A percentile compares a stretch with the other conserved stretches of the same genome.
Evolutionary conservation across 2,888 invertebrate species (phyloP).

Genomic region (Aleiodes leptofemur): DNA sequence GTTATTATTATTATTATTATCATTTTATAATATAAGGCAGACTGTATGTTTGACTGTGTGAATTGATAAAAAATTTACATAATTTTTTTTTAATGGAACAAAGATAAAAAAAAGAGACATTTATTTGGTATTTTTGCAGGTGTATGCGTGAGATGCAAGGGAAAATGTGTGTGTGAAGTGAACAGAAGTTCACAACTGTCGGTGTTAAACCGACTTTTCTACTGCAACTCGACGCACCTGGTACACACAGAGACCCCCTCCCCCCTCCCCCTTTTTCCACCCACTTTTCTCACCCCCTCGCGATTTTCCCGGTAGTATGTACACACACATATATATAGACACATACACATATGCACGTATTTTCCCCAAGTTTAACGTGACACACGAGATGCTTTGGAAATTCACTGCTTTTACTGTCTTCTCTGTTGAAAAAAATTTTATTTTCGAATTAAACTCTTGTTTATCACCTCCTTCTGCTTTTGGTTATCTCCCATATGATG

Average conservation of each 20-base stretch:
- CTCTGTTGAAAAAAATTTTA: background rate
- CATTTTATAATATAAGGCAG: too few relatives aligned
- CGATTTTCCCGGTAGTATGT: too few relatives aligned
- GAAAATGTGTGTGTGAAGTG: slow-evolving; percentile 5
- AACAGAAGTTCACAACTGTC: background rate
- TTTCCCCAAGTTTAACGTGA: background rate
- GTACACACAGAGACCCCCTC: background rate
- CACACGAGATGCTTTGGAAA: slow-evolving; percentile 1
- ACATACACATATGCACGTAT: background rate
- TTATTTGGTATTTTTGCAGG: background rate
- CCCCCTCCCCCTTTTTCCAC: background rate
- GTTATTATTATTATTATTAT: too few relatives aligned
- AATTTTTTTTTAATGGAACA: too few relatives aligned
- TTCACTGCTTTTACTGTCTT: background rate
- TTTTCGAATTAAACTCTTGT: slow-evolving; percentile 23
- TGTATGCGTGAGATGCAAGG: background rate
- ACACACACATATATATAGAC: too few relatives aligned
- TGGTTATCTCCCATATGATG: background rate
- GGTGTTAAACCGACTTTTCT: slow-evolving; percentile 7
- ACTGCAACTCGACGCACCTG: slow-evolving; percentile 9
- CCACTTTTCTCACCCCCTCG: background rate
- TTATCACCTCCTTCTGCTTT: slow-evolving; percentile 11
- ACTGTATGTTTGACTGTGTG: too few relatives aligned
- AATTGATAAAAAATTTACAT: too few relatives aligned
- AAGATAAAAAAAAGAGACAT: too few relatives aligned